Base-by-base conservation (phyloP, 2,797 vertebrate species). In the Valencia hispanica region DNA sequence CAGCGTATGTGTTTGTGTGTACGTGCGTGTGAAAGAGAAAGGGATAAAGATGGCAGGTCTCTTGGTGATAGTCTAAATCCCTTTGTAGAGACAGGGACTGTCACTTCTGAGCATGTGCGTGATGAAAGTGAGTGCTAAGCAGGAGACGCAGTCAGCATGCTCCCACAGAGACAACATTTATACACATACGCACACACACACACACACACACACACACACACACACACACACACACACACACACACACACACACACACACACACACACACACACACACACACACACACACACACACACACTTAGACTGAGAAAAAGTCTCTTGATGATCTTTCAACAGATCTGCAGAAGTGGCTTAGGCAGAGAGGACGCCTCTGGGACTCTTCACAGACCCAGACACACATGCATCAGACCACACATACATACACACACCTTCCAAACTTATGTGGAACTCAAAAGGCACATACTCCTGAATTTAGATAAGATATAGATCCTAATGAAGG, bases 121-220 rank as follows among this genome's bases (percentile, higher is more conserved):
- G 95, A 96, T 95, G 94, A 96, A 95, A 96, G 95, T 92, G 81
- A 91, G 91, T 86, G 92, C 91, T 94, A 94, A 94, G 89, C 92
- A 93, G 93, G 84, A 93, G 93, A 93, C 89, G 78, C 90, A 90
- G 93, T 84, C 84, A 84, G 89, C 89, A 90, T 89, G 89, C 89
- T 88, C 89, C 91, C 90, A 90, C 53, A 82, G 93, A 90, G 89
- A 89, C 82, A 81, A 88, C 61, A 84, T 79, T 82, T 82, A 68
- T 79, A 72, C 84, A 39, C 81, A 48, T 72, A 45, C 73, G 70
- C 83, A 59, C 73, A 34, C 83, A 71, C 78, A 53, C 75, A 68
- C 77, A 59, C 75, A 53, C 74, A 45, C 80, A 70, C 75, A 47
- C 80, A 47, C 72, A 65, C 76, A 61, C 59, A 61, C 59, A 75